Evolutionary conservation across 2,888 invertebrate genomes (phyloP).

Genomic region (Limnephilus rhombicus): DNA sequence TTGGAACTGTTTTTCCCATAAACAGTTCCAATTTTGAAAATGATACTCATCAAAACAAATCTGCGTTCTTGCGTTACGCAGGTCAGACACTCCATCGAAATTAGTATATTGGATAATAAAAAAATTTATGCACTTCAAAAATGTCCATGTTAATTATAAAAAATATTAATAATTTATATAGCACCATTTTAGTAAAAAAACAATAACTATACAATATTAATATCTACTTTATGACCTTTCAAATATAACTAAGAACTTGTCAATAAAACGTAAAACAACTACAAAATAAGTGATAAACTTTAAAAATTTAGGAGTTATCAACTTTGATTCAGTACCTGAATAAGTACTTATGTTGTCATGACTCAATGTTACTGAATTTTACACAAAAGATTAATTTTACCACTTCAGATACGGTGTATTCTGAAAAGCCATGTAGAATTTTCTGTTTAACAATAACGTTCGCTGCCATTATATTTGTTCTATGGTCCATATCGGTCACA

Average conservation of each 20-base stretch:
- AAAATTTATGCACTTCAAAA: too few relatives aligned
- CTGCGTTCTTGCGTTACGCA: too few relatives aligned
- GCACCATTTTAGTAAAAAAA: background rate
- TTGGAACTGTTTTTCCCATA: too few relatives aligned
- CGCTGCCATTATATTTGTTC: background rate
- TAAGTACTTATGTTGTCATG: too few relatives aligned
- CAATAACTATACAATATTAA: background rate
- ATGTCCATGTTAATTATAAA: too few relatives aligned
- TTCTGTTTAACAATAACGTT: background rate
- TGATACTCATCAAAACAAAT: too few relatives aligned
- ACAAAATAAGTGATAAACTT: background rate
- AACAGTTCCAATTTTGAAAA: too few relatives aligned
- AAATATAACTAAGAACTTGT: background rate
- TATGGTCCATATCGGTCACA: background rate
- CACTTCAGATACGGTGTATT: background rate
- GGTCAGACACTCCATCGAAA: too few relatives aligned
- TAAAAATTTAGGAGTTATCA: background rate
- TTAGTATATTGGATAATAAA: too few relatives aligned
- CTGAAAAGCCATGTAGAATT: background rate
- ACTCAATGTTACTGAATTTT: background rate
- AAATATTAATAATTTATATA: too few relatives aligned
- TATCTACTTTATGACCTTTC: background rate
- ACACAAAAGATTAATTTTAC: background rate
- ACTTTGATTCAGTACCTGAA: background rate
- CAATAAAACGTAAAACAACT: background rate